phyloP scores from a whole-genome alignment of 2,888 invertebrate species.

The Phragmatobia fuliginosa region DNA sequence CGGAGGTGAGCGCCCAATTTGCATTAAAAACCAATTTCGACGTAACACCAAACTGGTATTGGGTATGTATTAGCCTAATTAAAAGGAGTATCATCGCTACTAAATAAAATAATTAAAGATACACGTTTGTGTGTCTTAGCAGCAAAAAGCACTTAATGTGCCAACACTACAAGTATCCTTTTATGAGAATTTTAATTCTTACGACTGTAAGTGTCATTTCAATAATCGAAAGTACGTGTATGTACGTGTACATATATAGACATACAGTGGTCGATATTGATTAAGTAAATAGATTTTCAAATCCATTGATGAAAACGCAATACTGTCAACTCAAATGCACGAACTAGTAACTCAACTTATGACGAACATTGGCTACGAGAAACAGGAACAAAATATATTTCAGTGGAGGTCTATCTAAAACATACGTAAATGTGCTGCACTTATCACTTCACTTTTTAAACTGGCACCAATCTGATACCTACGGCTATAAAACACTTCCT shows the following conservation, averaged over 20 bases:
- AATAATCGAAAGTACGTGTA: slow-evolving; percentile 28
- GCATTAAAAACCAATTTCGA: slow-evolving; percentile 41
- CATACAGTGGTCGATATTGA: slow-evolving; percentile 42
- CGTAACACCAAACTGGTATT: slow-evolving; percentile 38
- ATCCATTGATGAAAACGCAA: slow-evolving; percentile 18
- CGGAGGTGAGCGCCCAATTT: slow-evolving; percentile 34
- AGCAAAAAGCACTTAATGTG: slow-evolving; percentile 33
- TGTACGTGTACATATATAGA: background rate
- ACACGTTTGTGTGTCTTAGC: slow-evolving; percentile 12
- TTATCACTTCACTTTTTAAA: slow-evolving; percentile 6
- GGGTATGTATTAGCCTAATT: slow-evolving; percentile 37
- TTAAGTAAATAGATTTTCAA: slow-evolving; percentile 43
- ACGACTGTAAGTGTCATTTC: slow-evolving; percentile 13
- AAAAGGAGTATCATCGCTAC: slow-evolving; percentile 28
- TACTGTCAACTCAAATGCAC: slow-evolving; percentile 35
- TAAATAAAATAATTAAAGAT: slow-evolving; percentile 23
- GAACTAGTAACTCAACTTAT: slow-evolving; percentile 39
- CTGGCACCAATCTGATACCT: slow-evolving; percentile 2
- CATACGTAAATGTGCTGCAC: slow-evolving; percentile 15
- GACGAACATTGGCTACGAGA: slow-evolving; percentile 20
- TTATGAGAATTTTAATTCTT: slow-evolving; percentile 17
- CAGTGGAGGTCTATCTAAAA: slow-evolving; percentile 19
- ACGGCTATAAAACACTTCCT: slow-evolving; percentile 18
- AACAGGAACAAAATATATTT: background rate
- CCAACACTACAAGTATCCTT: slow-evolving; percentile 24